Conservation (phyloP, 2,113 vertebrate species). For the Australoheros scitulus region DNA sequence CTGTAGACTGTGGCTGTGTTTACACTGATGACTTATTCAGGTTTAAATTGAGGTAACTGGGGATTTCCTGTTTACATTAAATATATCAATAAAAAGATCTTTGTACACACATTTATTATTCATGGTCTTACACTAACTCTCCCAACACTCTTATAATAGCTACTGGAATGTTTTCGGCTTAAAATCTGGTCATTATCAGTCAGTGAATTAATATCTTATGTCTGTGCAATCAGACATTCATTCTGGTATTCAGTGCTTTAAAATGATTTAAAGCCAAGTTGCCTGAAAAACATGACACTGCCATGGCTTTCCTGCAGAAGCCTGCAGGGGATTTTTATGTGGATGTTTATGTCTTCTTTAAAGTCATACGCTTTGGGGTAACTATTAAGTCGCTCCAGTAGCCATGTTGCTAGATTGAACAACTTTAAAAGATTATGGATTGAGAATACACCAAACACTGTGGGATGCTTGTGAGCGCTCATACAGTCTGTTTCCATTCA, state of each 20-base stretch:
- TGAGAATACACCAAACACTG: constrained; percentile 37
- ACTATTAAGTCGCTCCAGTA: constrained; percentile 22
- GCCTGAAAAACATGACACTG: constrained; percentile 36
- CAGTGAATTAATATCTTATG: background rate
- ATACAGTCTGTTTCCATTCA: constrained; percentile 58
- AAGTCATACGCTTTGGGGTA: constrained; percentile 24
- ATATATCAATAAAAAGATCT: background rate
- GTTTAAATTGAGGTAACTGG: background rate
- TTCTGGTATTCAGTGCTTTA: constrained; percentile 11
- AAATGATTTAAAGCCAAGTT: constrained; percentile 51
- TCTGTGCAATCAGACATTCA: constrained; percentile 3
- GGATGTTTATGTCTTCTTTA: constrained; percentile 29
- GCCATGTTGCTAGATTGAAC: constrained; percentile 36
- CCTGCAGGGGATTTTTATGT: constrained; percentile 24
- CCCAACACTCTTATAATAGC: background rate
- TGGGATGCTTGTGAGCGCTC: constrained; percentile 19
- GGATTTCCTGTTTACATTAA: constrained; percentile 1
- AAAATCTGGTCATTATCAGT: background rate
- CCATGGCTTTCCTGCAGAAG: constrained; percentile 33
- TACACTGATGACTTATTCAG: background rate
- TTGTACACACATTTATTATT: constrained; percentile 6
- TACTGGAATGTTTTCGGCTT: background rate
- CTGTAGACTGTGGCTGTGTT: constrained; percentile 1
- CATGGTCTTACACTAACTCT: background rate
- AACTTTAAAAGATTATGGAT: constrained; percentile 49